Evolutionary conservation across 2,797 vertebrate species (phyloP).

Genomic region (Catharus ustulatus): DNA sequence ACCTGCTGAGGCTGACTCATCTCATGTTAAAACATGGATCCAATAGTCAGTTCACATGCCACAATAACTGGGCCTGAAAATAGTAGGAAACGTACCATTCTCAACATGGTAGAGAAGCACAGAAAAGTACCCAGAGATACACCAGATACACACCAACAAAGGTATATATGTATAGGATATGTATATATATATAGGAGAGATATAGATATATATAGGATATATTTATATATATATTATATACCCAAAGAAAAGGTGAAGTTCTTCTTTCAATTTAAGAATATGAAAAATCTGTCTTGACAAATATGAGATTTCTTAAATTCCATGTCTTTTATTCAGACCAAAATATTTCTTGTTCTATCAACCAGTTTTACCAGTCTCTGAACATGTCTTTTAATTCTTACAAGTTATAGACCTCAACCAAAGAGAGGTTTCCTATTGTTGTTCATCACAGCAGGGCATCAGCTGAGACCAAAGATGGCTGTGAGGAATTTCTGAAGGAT

Average conservation of each 20-base stretch:
- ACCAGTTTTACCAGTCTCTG: not conserved
- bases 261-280: not conserved
- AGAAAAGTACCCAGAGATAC: not conserved
- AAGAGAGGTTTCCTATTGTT: not conserved
- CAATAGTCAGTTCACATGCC: not conserved
- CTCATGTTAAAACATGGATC: not conserved
- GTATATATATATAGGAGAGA: too few relatives aligned
- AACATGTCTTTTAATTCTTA: not conserved
- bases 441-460: not conserved
- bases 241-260: not conserved
- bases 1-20: constrained; percentile 54
- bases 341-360: not conserved
- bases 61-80: not conserved
- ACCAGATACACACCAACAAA: not conserved
- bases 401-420: not conserved
- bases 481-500: constrained; percentile 29
- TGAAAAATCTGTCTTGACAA: not conserved
- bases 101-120: not conserved
- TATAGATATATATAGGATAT: too few relatives aligned
- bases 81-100: not conserved
- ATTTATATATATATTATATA: not conserved
- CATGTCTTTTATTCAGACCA: not conserved
- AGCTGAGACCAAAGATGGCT: not conserved
- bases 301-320: not conserved
- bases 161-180: not conserved